Base-by-base conservation (phyloP, 2,888 invertebrate species). In the Tryphoninae sp. region DNA sequence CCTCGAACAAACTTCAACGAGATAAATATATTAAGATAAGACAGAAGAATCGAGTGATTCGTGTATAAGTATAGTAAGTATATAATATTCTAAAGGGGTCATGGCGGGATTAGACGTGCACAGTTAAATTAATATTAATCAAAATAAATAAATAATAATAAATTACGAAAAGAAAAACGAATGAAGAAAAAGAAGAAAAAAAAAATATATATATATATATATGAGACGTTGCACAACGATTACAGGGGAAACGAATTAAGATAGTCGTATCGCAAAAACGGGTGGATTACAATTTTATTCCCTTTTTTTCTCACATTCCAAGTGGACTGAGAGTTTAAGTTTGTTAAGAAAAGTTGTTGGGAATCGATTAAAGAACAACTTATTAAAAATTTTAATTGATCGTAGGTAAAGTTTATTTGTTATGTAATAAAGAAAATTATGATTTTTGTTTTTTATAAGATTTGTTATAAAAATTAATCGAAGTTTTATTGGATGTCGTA, bases 151-250 rank as follows among this genome's bases (percentile, higher is more conserved):
- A 83, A 62, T 75, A 80, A 78, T 78, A 83, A 82, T 83, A 80
- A 83, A 83, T 86, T 85, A 83, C 84, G 83, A 77, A 79, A 72
- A 62, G 81, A 78, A 85, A 77, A 78, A 82, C 45, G 67, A 62
- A 61, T 55, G 58, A 67, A 40, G 75, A 78, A 71, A 68, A 42
- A 33, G 4, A 33, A 4, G 33, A 6, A 33, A 33, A 6, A 33
- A 33, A 33, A 33, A 1, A 19, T 19, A 19, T 19, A 1, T 19
- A 19, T 19, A 19, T 19, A 19, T 26, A 26, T 26, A 26, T 33
- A 33, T 33, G 45, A 59, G 19, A 19, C 13, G 40, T 59, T 59
- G 59, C 59, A 58, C 8, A 77, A 81, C 74, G 69, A 69, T 82
- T 86, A 72, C 72, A 45, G 61, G 75, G 72, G 59, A 55, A 80